Base-by-base conservation (phyloP, 2,797 vertebrate species). In the Scleropages formosus region DNA sequence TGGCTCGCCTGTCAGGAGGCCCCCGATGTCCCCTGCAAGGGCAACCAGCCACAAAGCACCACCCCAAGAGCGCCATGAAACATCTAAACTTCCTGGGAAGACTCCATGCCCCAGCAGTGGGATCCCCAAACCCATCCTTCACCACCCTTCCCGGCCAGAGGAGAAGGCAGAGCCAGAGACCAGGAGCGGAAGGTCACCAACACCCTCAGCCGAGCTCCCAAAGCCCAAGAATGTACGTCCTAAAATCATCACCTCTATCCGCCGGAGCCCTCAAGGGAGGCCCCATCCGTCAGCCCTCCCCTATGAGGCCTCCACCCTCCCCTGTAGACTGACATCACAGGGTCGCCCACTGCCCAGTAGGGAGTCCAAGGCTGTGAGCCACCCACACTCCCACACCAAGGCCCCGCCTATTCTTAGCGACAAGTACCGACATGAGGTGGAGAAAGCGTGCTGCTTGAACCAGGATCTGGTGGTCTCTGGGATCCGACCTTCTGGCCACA, bases 171-270 rank as follows among this genome's bases (percentile, higher is more conserved):
- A 93, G 44, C 59, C 80, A 0, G 96, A 95, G 49, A 87, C 89
- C 72, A 86, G 79, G 10, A 10, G 70, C 0, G 91, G 92, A 53
- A 85, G 77, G 68, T 80, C 80, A 1, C 88, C 88, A 12, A 84
- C 90, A 31, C 85, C 88, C 13, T 94, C 88, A 16, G 94, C 88
- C 51, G 12, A 59, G 31, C 75, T 76, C 16, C 90, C 92, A 27
- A 97, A 94, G 75, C 94, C 95, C 78, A 98, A 98, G 86, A 95
- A 94, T 0, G 93, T 96, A 67, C 89, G 96, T 61, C 96, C 96
- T 53, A 99, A 98, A 90, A 99, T 99, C 79, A 99, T 99, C 82
- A 99, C 97, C 0, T 99, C 95, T 15, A 92, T 99, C 10, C 91
- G 96, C 62, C 96, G 95, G 80, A 95, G 82, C 75, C 92, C 94